Percentiles rank a stretch among this genome's conserved stretches.
These are phyloP conservation scores for Subacronicta megacephala DNA, from an alignment of 2,888 invertebrate genomes.

Conservation along the genomic window DNA sequence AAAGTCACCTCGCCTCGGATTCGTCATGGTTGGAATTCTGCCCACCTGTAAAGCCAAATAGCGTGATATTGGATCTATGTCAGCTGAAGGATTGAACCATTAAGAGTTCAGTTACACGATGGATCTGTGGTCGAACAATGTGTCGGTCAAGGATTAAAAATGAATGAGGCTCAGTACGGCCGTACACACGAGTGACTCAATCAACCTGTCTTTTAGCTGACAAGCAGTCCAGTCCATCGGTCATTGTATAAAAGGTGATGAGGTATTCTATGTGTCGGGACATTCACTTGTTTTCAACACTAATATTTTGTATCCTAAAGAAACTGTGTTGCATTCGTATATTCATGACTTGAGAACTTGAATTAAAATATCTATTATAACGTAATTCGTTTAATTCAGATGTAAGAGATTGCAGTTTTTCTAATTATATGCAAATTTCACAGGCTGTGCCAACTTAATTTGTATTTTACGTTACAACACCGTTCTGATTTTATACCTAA, in stretches of 20 bases:
- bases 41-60: conserved; percentile 43
- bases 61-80: conserved; percentile 43
- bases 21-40: conserved; percentile 45
- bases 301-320: too few relatives aligned
- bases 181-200: conserved; percentile 27
- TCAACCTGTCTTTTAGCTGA: conserved; percentile 32
- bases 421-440: conserved; percentile 65
- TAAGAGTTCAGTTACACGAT: conserved; percentile 28
- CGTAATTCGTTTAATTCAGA: conserved; percentile 51
- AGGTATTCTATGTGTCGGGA: conserved; percentile 17
- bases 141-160: conserved; percentile 44
- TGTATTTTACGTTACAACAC: conserved; percentile 50
- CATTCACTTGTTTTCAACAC: neutral
- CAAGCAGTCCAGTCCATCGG: conserved; percentile 30
- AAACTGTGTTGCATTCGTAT: neutral
- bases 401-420: conserved; percentile 60
- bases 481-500: conserved; percentile 22
- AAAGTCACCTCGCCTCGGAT: conserved; percentile 29
- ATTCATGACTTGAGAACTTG: conserved; percentile 7
- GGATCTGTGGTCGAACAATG: conserved; percentile 27
- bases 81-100: conserved; percentile 35
- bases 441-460: conserved; percentile 55
- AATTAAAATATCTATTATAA: conserved; percentile 37
- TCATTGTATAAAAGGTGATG: conserved; percentile 12
- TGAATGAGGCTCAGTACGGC: conserved; percentile 20